Conservation (phyloP, 2,113 vertebrate genomes). For the Sterna hirundo region DNA sequence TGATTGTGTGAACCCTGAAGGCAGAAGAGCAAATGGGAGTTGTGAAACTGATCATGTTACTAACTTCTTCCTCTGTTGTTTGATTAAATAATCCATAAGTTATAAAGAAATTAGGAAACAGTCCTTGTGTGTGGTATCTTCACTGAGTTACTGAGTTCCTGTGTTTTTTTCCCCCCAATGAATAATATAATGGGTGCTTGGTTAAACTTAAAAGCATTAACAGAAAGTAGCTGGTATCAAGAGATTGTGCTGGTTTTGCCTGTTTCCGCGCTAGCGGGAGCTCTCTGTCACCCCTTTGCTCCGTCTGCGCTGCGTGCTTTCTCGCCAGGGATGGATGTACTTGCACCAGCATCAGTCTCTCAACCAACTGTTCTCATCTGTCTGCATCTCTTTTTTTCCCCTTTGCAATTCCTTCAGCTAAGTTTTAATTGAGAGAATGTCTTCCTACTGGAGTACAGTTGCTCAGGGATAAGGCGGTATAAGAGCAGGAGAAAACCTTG, state of each 20-base stretch:
- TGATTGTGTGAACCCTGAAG: not conserved
- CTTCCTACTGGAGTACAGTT: not conserved
- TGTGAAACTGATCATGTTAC: not conserved
- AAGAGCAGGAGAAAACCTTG: not conserved
- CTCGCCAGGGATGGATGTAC: too few relatives aligned
- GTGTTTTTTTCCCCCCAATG: not conserved
- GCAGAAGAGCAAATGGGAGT: not conserved
- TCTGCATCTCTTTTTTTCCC: not conserved
- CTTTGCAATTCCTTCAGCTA: not conserved
- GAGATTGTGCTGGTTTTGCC: not conserved
- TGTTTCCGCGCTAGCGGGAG: accelerated
- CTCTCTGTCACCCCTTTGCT: not conserved
- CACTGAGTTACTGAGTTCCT: not conserved
- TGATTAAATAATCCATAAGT: not conserved
- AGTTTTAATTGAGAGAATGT: not conserved
- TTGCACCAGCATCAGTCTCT: not conserved
- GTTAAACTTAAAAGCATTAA: not conserved
- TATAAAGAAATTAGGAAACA: not conserved
- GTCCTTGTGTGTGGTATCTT: not conserved
- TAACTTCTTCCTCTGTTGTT: not conserved
- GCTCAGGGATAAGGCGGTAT: not conserved
- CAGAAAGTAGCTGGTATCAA: not conserved
- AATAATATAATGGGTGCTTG: not conserved
- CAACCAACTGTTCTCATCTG: not conserved
- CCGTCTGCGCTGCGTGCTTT: accelerated